Percentiles rank a stretch among this genome's conserved stretches.
Conservation (phyloP, 1,140 invertebrate genomes). For the Wiebesia pumilae region DNA sequence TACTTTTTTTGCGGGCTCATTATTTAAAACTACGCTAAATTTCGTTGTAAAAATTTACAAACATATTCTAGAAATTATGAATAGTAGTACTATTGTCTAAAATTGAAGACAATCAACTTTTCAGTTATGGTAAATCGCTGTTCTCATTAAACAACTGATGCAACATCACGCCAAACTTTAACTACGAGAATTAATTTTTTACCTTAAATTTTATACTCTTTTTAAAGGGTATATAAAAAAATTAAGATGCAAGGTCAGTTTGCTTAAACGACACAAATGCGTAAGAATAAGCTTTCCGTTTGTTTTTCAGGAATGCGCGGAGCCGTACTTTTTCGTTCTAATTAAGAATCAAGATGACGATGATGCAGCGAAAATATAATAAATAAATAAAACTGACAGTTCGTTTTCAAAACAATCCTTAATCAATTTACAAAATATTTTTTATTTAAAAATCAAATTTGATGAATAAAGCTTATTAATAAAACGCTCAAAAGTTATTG, state of each 20-base stretch:
- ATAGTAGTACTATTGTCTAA: too few species aligned
- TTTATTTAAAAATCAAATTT: not conserved
- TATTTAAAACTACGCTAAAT: too few species aligned
- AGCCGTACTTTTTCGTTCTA: conserved; percentile 11
- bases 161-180: too few species aligned
- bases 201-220: not conserved
- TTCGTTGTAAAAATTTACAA: too few species aligned
- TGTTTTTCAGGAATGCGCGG: not conserved
- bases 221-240: not conserved
- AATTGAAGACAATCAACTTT: too few species aligned
- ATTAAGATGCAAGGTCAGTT: not conserved
- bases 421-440: not conserved
- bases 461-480: not conserved
- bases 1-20: too few species aligned
- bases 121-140: too few species aligned
- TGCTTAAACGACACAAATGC: not conserved
- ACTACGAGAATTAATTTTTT: too few species aligned
- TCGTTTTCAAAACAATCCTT: not conserved
- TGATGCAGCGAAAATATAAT: not conserved
- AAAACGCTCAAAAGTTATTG: not conserved
- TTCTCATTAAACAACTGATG: too few species aligned
- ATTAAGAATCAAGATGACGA: not conserved
- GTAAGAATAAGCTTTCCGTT: not conserved
- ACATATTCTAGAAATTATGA: too few species aligned
- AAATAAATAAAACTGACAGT: not conserved